Evolutionary conservation across 2,113 vertebrate species (phyloP).

Genomic region (Paradoxurus hermaphroditus): DNA sequence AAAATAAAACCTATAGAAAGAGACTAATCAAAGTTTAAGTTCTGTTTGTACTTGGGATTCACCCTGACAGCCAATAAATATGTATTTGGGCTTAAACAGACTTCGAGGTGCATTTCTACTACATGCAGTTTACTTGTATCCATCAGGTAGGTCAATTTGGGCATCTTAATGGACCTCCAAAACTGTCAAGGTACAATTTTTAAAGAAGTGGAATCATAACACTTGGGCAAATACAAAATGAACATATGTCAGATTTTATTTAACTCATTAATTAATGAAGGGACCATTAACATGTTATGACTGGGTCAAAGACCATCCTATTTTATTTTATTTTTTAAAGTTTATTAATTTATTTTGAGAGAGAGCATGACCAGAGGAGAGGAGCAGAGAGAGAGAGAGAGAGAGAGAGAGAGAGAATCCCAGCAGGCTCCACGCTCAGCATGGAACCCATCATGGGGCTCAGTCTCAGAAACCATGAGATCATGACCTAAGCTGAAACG

Average conservation of each 20-base stretch:
- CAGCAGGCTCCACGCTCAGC: too few species aligned
- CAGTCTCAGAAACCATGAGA: too few species aligned
- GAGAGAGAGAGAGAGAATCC: too few species aligned
- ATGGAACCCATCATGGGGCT: too few species aligned
- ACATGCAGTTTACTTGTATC: background rate
- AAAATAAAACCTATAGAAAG: conserved; percentile 20
- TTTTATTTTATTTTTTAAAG: too few species aligned
- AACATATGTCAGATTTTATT: background rate
- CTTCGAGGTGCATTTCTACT: background rate
- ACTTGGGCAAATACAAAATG: background rate
- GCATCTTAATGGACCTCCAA: background rate
- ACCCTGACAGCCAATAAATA: background rate
- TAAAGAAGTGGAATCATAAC: background rate
- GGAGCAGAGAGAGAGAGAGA: too few species aligned
- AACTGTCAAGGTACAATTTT: conserved; percentile 4
- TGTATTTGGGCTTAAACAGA: background rate
- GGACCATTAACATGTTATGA: background rate
- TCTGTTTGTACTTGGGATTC: background rate
- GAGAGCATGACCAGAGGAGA: too few species aligned
- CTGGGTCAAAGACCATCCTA: background rate
- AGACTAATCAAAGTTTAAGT: conserved; percentile 3
- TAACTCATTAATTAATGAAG: background rate
- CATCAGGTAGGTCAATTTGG: background rate
- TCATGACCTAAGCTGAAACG: too few species aligned
- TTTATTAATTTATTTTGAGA: too few species aligned